phyloP scores from a whole-genome alignment of 2,888 invertebrate species.

The Tenthredo livida region DNA sequence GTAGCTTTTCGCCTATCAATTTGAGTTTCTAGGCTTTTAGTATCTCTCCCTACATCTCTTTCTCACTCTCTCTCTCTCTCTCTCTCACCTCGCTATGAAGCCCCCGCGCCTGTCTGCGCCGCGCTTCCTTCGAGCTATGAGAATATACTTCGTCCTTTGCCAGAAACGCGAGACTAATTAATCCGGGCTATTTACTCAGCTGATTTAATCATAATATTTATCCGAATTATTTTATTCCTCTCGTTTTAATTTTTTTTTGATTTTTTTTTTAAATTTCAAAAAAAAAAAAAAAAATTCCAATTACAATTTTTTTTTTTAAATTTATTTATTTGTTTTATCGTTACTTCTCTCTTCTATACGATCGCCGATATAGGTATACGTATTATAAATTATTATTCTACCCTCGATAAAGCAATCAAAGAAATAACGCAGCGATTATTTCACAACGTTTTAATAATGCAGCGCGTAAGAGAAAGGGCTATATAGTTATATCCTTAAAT shows the following conservation, averaged over 20 bases:
- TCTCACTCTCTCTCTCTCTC: background rate
- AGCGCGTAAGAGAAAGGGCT: too few species aligned
- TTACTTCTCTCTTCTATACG: background rate
- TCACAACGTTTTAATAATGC: background rate
- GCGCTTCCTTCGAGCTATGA: constrained; percentile 3
- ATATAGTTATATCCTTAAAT: too few species aligned
- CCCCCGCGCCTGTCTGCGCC: background rate
- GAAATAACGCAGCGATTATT: background rate
- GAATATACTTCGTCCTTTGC: constrained; percentile 36
- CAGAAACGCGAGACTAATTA: constrained; percentile 61
- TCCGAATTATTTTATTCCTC: constrained; percentile 61
- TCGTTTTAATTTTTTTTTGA: background rate
- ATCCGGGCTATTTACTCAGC: constrained; percentile 67
- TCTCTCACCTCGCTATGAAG: background rate
- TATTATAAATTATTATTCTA: background rate
- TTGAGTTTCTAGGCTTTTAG: constrained; percentile 32
- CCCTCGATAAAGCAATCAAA: constrained; percentile 16
- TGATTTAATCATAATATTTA: constrained; percentile 70
- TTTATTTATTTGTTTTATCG: background rate
- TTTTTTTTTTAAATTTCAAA: too few species aligned
- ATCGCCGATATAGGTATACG: background rate
- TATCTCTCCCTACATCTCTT: background rate
- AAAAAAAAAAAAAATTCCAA: too few species aligned
- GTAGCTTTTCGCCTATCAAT: constrained; percentile 37
- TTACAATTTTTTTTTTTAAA: too few species aligned